Conservation (phyloP, 1,140 invertebrate species). For the Eriocheir sinensis region DNA sequence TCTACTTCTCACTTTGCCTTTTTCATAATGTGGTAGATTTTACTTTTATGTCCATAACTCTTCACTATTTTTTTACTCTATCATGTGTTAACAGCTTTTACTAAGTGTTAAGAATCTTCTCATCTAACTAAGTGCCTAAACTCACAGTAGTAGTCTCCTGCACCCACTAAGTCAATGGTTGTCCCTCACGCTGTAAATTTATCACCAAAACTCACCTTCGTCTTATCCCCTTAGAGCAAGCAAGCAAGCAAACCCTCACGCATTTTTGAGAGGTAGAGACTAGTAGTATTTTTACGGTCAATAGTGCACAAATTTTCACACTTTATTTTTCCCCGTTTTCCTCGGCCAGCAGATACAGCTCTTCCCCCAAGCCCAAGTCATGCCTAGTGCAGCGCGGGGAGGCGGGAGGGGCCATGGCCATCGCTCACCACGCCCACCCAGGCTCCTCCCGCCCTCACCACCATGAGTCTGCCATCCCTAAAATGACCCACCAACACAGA, state of each 20-base stretch:
- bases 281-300: not conserved
- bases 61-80: too few species aligned
- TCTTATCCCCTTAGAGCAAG: not conserved
- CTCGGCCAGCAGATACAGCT: slow-evolving; percentile 69
- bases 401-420: slow-evolving; percentile 17
- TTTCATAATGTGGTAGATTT: not conserved
- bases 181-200: not conserved
- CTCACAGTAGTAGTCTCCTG: slow-evolving; percentile 8
- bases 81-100: not conserved
- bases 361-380: slow-evolving; percentile 87
- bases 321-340: not conserved
- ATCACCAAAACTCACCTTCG: not conserved
- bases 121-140: not conserved
- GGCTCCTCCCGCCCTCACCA: slow-evolving; percentile 41
- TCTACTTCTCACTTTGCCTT: too few species aligned
- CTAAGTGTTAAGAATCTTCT: not conserved
- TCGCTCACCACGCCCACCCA: slow-evolving; percentile 40
- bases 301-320: not conserved
- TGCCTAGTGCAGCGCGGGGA: slow-evolving; percentile 87
- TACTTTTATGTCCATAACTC: not conserved
- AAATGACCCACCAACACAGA: slow-evolving; percentile 74
- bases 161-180: not conserved
- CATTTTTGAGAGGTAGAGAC: not conserved
- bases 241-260: too few species aligned
- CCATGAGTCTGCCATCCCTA: slow-evolving; percentile 72